phyloP scores from a whole-genome alignment of 1,140 invertebrate genomes.

The Liolophura sinensis region DNA sequence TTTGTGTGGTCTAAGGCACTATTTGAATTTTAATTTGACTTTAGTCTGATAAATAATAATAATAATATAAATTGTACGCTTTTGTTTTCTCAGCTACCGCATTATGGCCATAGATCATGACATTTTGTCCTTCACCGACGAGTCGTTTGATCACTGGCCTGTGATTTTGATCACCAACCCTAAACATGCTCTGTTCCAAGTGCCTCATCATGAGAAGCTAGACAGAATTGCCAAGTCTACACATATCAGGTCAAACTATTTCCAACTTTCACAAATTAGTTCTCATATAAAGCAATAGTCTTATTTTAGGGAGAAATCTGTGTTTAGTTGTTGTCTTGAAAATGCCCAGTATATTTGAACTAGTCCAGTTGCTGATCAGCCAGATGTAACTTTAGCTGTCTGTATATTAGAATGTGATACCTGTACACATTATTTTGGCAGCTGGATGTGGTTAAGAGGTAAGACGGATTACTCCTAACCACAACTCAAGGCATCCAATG shows the following conservation, averaged over 20 bases:
- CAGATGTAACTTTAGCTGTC: neutral
- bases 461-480: too few relatives aligned
- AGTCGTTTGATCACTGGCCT: conserved; percentile 76
- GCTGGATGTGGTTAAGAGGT: too few relatives aligned
- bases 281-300: neutral
- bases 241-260: conserved; percentile 70
- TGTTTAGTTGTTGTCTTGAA: neutral
- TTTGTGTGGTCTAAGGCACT: too few relatives aligned
- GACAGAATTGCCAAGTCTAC: conserved; percentile 72
- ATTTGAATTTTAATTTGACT: neutral
- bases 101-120: conserved; percentile 86
- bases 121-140: conserved; percentile 85
- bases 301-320: too few relatives aligned
- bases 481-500: too few relatives aligned
- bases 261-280: neutral
- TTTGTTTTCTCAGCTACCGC: conserved; percentile 68
- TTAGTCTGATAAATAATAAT: too few relatives aligned
- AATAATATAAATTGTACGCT: neutral
- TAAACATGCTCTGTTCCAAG: conserved; percentile 75
- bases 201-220: conserved; percentile 76
- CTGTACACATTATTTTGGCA: too few relatives aligned
- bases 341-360: neutral
- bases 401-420: neutral
- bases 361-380: too few relatives aligned
- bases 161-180: conserved; percentile 86